Conservation (phyloP, 2,888 invertebrate genomes). For the Tipula vernalis region DNA sequence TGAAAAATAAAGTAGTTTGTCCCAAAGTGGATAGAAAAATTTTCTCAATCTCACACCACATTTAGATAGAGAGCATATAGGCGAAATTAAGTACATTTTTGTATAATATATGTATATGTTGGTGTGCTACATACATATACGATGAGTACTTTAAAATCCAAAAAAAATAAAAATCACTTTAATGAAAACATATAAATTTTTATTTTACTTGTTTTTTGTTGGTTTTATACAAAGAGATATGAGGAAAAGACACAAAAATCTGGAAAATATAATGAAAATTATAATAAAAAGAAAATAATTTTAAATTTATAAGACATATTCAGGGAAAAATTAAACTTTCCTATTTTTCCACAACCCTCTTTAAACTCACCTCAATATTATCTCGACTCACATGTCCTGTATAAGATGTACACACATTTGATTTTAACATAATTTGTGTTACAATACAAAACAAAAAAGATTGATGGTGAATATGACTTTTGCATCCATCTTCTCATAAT, state of each 20-base stretch:
- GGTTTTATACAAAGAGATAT: not conserved
- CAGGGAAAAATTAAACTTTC: not conserved
- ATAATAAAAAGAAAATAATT: not conserved
- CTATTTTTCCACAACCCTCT: not conserved
- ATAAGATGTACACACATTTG: too few species aligned
- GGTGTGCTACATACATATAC: too few species aligned
- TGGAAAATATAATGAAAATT: not conserved
- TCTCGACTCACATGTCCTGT: too few species aligned
- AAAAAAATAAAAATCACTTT: not conserved
- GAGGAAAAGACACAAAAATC: not conserved
- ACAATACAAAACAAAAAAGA: not conserved
- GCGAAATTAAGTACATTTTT: not conserved
- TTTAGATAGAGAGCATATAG: not conserved
- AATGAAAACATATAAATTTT: not conserved
- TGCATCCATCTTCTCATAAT: not conserved
- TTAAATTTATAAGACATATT: not conserved
- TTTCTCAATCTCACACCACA: not conserved
- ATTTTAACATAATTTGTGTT: not conserved
- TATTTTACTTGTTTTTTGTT: not conserved
- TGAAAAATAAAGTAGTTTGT: not conserved
- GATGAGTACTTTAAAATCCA: not conserved
- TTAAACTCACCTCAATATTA: not conserved
- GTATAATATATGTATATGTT: too few species aligned
- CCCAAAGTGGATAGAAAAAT: not conserved
- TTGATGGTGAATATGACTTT: not conserved